These are phyloP conservation scores for Phortica variegata DNA, from an alignment of 1,140 invertebrate genomes.

Conservation along the genomic window DNA sequence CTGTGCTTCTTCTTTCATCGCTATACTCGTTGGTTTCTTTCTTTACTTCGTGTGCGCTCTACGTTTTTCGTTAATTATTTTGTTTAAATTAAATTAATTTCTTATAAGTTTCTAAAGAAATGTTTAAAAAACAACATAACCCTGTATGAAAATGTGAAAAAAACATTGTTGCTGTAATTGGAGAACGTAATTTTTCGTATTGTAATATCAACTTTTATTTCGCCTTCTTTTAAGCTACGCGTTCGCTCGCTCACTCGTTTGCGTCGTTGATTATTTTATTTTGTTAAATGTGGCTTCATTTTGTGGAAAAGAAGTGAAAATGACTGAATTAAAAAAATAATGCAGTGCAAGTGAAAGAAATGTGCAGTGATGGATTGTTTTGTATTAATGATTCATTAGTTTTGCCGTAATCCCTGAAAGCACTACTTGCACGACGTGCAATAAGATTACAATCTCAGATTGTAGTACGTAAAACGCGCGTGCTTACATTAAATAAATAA, in stretches of 20 bases:
- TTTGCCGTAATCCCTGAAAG: too few species aligned
- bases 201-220: conserved; percentile 48
- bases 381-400: too few species aligned
- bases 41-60: conserved; percentile 13
- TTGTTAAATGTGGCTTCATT: conserved; percentile 20
- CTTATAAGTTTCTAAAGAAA: conserved; percentile 44
- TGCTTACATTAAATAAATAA: too few species aligned
- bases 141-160: conserved; percentile 33
- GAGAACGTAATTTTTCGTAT: conserved; percentile 51
- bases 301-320: conserved; percentile 18
- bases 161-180: conserved; percentile 47
- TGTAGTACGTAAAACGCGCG: too few species aligned
- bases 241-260: conserved; percentile 38
- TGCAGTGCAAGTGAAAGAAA: conserved; percentile 1
- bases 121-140: conserved; percentile 31
- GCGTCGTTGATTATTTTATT: conserved; percentile 18
- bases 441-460: too few species aligned
- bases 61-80: conserved; percentile 51
- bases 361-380: conserved; percentile 4
- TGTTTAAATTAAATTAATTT: conserved; percentile 33
- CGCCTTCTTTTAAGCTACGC: conserved; percentile 42
- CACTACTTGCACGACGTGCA: too few species aligned
- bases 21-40: conserved; percentile 7
- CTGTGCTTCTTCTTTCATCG: conserved; percentile 2
- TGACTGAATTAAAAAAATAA: conserved; percentile 17